phyloP scores from a whole-genome alignment of 2,797 vertebrate species.

The Sebastes oblongus region DNA sequence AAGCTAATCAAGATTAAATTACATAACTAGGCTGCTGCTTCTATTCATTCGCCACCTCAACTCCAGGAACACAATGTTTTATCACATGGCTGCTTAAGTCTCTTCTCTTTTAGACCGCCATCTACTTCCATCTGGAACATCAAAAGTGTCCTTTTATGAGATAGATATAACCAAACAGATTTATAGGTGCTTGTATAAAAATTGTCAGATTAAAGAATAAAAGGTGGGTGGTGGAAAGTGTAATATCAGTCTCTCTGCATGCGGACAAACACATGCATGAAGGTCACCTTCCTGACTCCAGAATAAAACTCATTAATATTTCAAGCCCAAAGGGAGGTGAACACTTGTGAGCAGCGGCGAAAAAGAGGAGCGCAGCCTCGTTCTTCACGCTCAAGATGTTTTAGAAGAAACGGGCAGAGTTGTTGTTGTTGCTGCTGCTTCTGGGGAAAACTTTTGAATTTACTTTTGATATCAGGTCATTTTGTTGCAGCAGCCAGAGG shows the following conservation, averaged over 20 bases:
- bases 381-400: slow-evolving; percentile 19
- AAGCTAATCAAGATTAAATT: slow-evolving; percentile 22
- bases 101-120: neutral
- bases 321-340: slow-evolving; percentile 55
- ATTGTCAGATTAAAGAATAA: neutral
- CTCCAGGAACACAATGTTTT: slow-evolving; percentile 9
- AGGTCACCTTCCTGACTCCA: slow-evolving; percentile 70
- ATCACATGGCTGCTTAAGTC: neutral
- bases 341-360: slow-evolving; percentile 26
- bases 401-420: slow-evolving; percentile 4
- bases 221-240: slow-evolving; percentile 11
- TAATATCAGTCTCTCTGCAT: slow-evolving; percentile 27
- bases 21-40: slow-evolving; percentile 10
- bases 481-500: neutral
- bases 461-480: slow-evolving; percentile 11
- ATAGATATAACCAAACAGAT: slow-evolving; percentile 6
- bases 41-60: neutral
- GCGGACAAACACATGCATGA: slow-evolving; percentile 29
- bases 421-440: slow-evolving; percentile 21
- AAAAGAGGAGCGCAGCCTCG: slow-evolving; percentile 24
- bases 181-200: neutral
- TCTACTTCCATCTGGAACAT: neutral
- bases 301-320: slow-evolving; percentile 76
- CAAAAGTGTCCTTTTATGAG: neutral
- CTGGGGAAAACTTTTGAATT: neutral